These are phyloP conservation scores for Amaurobius ferox DNA, from an alignment of 2,888 invertebrate species.

Conservation along the genomic window DNA sequence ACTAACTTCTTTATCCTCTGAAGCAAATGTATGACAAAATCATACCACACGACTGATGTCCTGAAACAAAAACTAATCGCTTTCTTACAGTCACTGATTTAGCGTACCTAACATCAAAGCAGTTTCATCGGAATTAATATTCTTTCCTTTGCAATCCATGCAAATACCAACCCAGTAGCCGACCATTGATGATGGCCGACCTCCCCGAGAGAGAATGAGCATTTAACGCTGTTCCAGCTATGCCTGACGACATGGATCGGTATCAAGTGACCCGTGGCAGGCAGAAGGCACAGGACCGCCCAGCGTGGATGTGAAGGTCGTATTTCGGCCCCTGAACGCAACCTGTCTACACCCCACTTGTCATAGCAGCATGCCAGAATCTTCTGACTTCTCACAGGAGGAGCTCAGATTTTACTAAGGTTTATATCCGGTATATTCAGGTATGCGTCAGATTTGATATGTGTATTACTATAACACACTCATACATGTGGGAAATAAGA, in stretches of 20 bases:
- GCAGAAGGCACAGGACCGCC: conserved; percentile 39
- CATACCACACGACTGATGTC: too few species aligned
- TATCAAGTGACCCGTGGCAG: conserved; percentile 45
- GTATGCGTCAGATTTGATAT: too few species aligned
- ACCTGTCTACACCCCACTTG: conserved; percentile 29
- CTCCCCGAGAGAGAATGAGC: conserved; percentile 21
- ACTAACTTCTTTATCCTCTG: too few species aligned
- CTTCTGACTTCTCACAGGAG: not conserved
- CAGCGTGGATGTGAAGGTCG: conserved; percentile 32
- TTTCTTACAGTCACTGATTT: too few species aligned
- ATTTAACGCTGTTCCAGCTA: conserved; percentile 32
- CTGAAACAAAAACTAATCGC: too few species aligned
- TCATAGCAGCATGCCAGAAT: not conserved
- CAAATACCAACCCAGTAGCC: not conserved
- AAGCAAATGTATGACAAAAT: too few species aligned
- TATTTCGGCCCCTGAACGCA: conserved; percentile 21
- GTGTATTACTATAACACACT: too few species aligned
- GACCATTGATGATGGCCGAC: not conserved
- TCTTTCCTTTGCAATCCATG: too few species aligned
- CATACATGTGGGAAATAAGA: too few species aligned
- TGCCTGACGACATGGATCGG: conserved; percentile 37
- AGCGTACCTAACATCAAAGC: too few species aligned
- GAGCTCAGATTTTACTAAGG: not conserved
- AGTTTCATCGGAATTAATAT: too few species aligned
- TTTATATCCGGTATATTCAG: too few species aligned